Base-by-base conservation (phyloP, 92 coral and sea anemone species). In the Metridium senile region DNA sequence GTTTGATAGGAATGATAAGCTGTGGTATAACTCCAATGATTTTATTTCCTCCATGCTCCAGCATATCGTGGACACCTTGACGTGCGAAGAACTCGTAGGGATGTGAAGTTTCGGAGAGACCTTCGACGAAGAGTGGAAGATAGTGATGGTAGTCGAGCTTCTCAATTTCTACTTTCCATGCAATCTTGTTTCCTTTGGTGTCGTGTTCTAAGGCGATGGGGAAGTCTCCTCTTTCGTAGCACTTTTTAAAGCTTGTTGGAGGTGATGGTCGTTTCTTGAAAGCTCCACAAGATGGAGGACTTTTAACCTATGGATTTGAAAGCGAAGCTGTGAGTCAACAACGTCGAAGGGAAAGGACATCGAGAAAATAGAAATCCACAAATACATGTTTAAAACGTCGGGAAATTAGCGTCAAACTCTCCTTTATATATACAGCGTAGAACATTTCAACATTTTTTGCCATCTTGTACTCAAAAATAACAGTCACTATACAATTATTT, bases 141-240 rank as follows among this genome's bases (percentile, higher is more conserved):
- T 96, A 96, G 75, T 96, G 99, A 29, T 96, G 99, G 83, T 96
- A 96, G 77, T 96, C 99, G 26, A 96, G 90, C 79, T 93, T 96
- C 77, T 96, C 99, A 25, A 96, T 88, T 72, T 96, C 99, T 18
- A 96, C 99, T 71, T 96, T 96, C 99, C 99, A 96, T 18, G 97
- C 99, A 19, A 96, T 96, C 76, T 96, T 96, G 87, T 96, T 96
- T 21, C 99, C 99, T 62, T 96, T 96, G 31, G 99, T 96, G 83
- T 96, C 99, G 87, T 96, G 99, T 81, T 96, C 99, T 62, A 96
- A 70, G 22, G 99, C 99, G 80, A 96, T 96, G 26, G 99, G 99
- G 66, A 94, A 96, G 66, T 96, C 99, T 68, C 99, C 99, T 82
- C 99, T 84, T 66, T 92, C 91, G 84, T 96, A 96, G 84, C 92